These are phyloP conservation scores for Archegozetes longisetosus DNA, from an alignment of 1,140 invertebrate species.

Conservation along the genomic window DNA sequence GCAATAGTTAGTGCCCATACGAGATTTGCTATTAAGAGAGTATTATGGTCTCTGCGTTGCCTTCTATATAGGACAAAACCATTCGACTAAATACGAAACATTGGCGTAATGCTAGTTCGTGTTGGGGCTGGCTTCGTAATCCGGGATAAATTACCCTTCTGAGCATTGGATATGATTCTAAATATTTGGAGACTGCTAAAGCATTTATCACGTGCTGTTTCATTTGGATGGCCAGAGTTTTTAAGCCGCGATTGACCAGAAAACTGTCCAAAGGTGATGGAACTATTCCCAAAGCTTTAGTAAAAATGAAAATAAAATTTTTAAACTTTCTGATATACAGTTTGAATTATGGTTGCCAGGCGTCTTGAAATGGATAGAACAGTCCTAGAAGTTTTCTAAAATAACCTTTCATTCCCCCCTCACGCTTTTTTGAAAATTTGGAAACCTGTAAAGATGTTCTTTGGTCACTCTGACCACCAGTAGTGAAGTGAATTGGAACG, in stretches of 20 bases:
- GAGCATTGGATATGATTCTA: constrained; percentile 59
- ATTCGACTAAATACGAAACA: constrained; percentile 82
- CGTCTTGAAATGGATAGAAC: too few species aligned
- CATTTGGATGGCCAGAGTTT: constrained; percentile 72
- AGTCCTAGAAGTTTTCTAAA: too few species aligned
- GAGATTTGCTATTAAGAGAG: constrained; percentile 70
- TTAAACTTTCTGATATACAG: background rate
- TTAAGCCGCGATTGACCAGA: constrained; percentile 79
- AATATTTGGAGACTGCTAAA: constrained; percentile 54
- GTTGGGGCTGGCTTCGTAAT: constrained; percentile 79
- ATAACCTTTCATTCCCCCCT: too few species aligned
- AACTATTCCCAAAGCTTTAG: constrained; percentile 60
- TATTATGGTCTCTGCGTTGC: constrained; percentile 51
- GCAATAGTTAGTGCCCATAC: constrained; percentile 34
- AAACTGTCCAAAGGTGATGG: constrained; percentile 94
- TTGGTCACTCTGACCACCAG: too few species aligned
- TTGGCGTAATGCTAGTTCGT: constrained; percentile 64
- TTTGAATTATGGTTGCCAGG: background rate
- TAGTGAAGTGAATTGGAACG: too few species aligned
- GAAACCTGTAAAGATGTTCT: too few species aligned
- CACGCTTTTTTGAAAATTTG: too few species aligned
- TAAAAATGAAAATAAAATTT: background rate
- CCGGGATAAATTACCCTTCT: constrained; percentile 69
- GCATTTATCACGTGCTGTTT: constrained; percentile 63
- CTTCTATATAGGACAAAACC: constrained; percentile 71